Evolutionary conservation across 2,797 vertebrate genomes (phyloP).

Genomic region (Sebastes flavidus): DNA sequence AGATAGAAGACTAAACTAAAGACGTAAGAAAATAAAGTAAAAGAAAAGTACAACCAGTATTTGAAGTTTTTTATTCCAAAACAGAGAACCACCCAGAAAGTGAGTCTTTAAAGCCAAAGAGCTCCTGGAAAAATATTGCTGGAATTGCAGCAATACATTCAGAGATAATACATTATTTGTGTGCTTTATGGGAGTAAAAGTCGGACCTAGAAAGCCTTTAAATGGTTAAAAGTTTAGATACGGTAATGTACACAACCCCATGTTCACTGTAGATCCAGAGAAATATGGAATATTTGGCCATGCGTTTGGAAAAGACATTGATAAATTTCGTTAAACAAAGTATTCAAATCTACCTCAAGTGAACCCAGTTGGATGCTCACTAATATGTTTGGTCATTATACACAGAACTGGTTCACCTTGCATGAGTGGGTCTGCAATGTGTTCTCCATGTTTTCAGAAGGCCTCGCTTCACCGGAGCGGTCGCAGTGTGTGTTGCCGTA

Average conservation of each 20-base stretch:
- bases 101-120: conserved; percentile 13
- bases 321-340: conserved; percentile 29
- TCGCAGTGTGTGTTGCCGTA: not conserved
- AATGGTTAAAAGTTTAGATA: not conserved
- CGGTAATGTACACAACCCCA: not conserved
- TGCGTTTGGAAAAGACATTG: conserved; percentile 24
- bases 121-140: conserved; percentile 26
- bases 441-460: conserved; percentile 34
- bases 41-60: not conserved
- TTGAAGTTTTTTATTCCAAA: conserved; percentile 16
- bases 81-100: conserved; percentile 23
- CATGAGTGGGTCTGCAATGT: not conserved
- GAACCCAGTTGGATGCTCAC: conserved; percentile 21
- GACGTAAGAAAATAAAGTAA: not conserved
- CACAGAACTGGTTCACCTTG: not conserved
- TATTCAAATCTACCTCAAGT: conserved; percentile 17
- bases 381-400: conserved; percentile 5
- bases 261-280: not conserved
- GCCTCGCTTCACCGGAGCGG: conserved; percentile 7
- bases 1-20: not conserved
- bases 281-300: conserved; percentile 20
- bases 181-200: not conserved
- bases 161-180: conserved; percentile 7
- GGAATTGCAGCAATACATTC: not conserved
- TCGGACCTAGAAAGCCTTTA: not conserved